Evolutionary conservation across 2,888 invertebrate genomes (phyloP).

Genomic region (Platerodrilus igneus): DNA sequence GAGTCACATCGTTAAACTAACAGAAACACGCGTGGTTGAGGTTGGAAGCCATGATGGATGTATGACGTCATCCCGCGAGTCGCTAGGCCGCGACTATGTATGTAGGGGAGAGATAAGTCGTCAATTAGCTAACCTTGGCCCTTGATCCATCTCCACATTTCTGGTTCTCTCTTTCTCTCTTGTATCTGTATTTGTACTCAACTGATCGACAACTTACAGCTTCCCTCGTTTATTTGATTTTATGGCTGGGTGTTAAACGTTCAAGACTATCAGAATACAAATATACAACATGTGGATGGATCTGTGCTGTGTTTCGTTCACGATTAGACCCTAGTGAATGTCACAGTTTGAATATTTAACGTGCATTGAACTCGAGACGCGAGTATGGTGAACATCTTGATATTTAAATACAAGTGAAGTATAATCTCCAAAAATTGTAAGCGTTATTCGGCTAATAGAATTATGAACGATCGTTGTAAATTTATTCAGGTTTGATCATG

Average conservation of each 20-base stretch:
- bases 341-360: slow-evolving; percentile 10
- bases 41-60: slow-evolving; percentile 40
- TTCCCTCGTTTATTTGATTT: slow-evolving; percentile 16
- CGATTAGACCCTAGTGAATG: slow-evolving; percentile 10
- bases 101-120: slow-evolving; percentile 38
- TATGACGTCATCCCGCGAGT: slow-evolving; percentile 36
- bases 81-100: slow-evolving; percentile 35
- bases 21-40: slow-evolving; percentile 24
- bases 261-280: slow-evolving; percentile 14
- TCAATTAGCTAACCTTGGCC: slow-evolving; percentile 40
- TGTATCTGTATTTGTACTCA: no score
- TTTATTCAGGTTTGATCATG: slow-evolving; percentile 34
- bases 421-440: no score
- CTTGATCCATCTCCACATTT: slow-evolving; percentile 30
- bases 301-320: no score
- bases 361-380: slow-evolving; percentile 9
- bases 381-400: no score
- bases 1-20: no score
- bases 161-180: slow-evolving; percentile 23
- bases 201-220: slow-evolving; percentile 20
- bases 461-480: no score
- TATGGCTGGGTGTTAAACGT: slow-evolving; percentile 15
- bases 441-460: no score
- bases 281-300: slow-evolving; percentile 8
- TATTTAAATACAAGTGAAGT: no score